phyloP scores from a whole-genome alignment of 2,888 invertebrate genomes.

The Panopea generosa region DNA sequence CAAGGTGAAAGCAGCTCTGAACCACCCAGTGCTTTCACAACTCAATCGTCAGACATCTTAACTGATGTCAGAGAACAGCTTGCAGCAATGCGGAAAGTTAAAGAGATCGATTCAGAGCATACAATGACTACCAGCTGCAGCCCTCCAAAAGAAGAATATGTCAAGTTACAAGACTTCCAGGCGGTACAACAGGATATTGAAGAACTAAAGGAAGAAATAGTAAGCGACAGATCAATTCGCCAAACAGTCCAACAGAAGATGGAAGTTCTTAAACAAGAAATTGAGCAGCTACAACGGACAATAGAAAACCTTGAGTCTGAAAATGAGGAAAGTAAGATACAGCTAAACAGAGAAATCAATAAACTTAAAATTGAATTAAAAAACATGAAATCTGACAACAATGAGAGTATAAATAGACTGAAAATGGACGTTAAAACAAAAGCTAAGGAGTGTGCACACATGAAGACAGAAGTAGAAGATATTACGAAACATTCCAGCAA shows the following conservation, averaged over 20 bases:
- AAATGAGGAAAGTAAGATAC: slow-evolving; percentile 35
- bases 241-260: slow-evolving; percentile 41
- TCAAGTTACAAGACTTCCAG: slow-evolving; percentile 47
- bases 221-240: slow-evolving; percentile 41
- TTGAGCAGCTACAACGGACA: slow-evolving; percentile 38
- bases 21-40: slow-evolving; percentile 39
- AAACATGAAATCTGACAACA: slow-evolving; percentile 32
- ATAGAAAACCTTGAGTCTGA: slow-evolving; percentile 42
- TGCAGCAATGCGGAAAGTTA: slow-evolving; percentile 36
- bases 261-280: slow-evolving; percentile 48
- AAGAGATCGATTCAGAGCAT: slow-evolving; percentile 57
- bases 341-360: slow-evolving; percentile 45
- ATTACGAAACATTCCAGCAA: slow-evolving; percentile 20
- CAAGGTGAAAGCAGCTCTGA: neutral
- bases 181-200: slow-evolving; percentile 48
- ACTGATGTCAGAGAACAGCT: slow-evolving; percentile 54
- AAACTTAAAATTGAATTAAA: slow-evolving; percentile 50
- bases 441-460: slow-evolving; percentile 34
- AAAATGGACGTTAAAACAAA: slow-evolving; percentile 46
- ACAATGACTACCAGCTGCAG: slow-evolving; percentile 29
- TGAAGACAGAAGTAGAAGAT: slow-evolving; percentile 28
- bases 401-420: slow-evolving; percentile 40
- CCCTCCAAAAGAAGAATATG: slow-evolving; percentile 55
- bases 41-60: slow-evolving; percentile 50
- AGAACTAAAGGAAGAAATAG: slow-evolving; percentile 51